Percentiles rank a stretch among this genome's conserved stretches.
Conservation (phyloP, 2,113 vertebrate species). For the Corythornis madagascariensis region DNA sequence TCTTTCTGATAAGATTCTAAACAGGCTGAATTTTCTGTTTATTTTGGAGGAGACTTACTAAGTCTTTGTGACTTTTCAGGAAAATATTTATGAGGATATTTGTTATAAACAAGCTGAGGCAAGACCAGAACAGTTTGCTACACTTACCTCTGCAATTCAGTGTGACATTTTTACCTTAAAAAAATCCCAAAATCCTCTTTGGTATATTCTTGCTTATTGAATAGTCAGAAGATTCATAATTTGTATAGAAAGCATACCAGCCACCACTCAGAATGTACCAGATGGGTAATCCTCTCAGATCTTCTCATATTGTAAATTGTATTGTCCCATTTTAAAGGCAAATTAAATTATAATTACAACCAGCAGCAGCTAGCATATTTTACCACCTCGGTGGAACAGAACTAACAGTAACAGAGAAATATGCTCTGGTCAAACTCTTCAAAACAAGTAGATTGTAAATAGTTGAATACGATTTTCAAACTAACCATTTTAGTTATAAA, state of each 20-base stretch:
- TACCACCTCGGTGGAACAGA: neutral
- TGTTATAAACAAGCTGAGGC: neutral
- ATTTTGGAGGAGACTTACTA: neutral
- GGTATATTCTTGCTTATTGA: neutral
- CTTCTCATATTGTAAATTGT: neutral
- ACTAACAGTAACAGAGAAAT: neutral
- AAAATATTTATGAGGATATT: neutral
- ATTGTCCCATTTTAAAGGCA: neutral
- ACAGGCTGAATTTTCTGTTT: neutral
- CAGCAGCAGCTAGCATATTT: neutral
- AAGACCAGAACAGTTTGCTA: neutral
- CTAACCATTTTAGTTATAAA: neutral
- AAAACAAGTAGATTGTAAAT: neutral
- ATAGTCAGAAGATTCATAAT: neutral
- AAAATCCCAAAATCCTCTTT: neutral
- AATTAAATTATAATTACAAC: neutral
- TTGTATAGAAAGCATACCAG: neutral
- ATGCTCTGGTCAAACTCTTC: neutral
- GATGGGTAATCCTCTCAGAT: neutral
- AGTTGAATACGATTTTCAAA: neutral
- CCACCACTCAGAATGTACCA: neutral
- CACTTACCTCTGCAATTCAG: neutral
- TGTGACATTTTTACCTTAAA: neutral
- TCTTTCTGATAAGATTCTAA: neutral
- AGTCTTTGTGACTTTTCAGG: neutral